Evolutionary conservation across 2,797 vertebrate species (phyloP).

Genomic region (Ataeniobius toweri): DNA sequence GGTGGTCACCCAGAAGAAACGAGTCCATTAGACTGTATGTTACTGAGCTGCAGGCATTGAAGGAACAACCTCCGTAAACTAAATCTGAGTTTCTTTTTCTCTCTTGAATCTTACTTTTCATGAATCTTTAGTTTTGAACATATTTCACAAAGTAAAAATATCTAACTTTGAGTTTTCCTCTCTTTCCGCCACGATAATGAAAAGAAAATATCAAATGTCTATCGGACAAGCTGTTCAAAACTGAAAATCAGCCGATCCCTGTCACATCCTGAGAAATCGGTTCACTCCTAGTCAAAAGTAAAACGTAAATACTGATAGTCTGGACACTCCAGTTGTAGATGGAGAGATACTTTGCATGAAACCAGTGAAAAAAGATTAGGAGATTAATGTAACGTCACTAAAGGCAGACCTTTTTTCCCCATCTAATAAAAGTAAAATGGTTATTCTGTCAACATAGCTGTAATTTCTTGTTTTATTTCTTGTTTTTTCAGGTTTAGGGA

Average conservation of each 20-base stretch:
- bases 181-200: not conserved
- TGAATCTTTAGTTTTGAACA: not conserved
- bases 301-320: too few relatives aligned
- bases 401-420: too few relatives aligned
- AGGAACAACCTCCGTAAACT: too few relatives aligned
- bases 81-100: too few relatives aligned
- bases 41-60: too few relatives aligned
- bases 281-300: too few relatives aligned
- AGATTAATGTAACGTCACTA: not conserved
- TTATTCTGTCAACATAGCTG: not conserved
- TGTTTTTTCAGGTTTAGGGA: slow-evolving; percentile 73
- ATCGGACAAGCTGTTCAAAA: not conserved
- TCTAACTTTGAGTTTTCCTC: not conserved
- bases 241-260: not conserved
- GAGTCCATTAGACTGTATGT: too few relatives aligned
- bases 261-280: too few relatives aligned
- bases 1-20: too few relatives aligned
- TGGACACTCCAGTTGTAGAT: too few relatives aligned
- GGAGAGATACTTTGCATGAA: too few relatives aligned
- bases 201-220: not conserved
- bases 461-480: slow-evolving; percentile 5
- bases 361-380: too few relatives aligned
- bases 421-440: not conserved
- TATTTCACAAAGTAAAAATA: not conserved
- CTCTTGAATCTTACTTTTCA: not conserved